A percentile compares a stretch with the other conserved stretches of the same genome.
Conservation (phyloP, 2,888 invertebrate genomes). For the Allophyes oxyacanthae region DNA sequence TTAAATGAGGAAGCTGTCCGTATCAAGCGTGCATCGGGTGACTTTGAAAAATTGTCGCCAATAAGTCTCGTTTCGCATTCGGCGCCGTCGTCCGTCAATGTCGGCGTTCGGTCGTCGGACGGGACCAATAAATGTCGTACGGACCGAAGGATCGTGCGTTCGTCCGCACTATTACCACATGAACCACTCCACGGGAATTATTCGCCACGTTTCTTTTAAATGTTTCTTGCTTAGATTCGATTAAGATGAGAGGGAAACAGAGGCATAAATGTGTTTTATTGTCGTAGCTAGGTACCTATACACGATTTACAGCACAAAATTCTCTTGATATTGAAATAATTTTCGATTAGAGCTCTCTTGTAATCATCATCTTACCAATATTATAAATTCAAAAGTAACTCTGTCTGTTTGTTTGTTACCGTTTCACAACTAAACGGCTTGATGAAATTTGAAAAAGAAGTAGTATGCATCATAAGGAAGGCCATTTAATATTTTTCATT, state of each 20-base stretch:
- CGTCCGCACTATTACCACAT: constrained; percentile 54
- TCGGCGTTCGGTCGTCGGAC: constrained; percentile 67
- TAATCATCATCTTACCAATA: too few species aligned
- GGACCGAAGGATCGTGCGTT: constrained; percentile 49
- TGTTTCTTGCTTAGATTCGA: constrained; percentile 9
- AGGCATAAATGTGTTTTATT: constrained; percentile 1
- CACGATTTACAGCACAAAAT: too few species aligned
- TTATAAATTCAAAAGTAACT: too few species aligned
- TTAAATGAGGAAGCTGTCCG: constrained; percentile 69
- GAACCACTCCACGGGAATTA: constrained; percentile 40
- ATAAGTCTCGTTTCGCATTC: constrained; percentile 83
- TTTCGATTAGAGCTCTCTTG: too few species aligned
- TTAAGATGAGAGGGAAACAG: background rate
- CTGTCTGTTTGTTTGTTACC: too few species aligned
- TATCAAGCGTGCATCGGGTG: constrained; percentile 65
- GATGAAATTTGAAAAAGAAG: too few species aligned
- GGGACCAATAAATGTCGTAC: constrained; percentile 76
- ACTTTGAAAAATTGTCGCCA: constrained; percentile 83
- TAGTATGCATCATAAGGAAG: too few species aligned
- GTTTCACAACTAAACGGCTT: too few species aligned
- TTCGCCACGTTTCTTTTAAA: constrained; percentile 22
- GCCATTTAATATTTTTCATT: too few species aligned
- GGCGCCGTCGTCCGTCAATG: constrained; percentile 80
- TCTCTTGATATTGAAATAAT: too few species aligned
- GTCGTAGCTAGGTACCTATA: too few species aligned